phyloP scores from a whole-genome alignment of 2,888 invertebrate genomes.

The Argyra leucocephala region DNA sequence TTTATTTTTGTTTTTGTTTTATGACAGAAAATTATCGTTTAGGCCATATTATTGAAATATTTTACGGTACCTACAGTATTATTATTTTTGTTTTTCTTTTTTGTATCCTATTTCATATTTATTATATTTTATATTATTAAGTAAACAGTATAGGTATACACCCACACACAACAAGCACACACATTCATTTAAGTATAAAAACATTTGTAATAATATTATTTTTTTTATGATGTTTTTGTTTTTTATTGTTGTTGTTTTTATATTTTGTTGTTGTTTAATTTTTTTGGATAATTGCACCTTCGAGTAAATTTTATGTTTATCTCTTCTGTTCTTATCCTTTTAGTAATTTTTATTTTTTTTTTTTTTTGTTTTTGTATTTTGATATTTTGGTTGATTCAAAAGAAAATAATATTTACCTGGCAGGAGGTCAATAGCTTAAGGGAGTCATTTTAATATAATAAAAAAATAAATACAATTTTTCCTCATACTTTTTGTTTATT shows the following conservation, averaged over 20 bases:
- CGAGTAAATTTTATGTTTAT: neutral
- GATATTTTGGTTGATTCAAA: neutral
- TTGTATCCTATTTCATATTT: neutral
- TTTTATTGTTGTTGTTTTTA: no score
- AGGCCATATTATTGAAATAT: neutral
- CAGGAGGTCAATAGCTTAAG: slow-evolving; percentile 6
- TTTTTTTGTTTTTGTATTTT: neutral
- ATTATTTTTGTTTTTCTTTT: neutral
- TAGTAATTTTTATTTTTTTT: neutral
- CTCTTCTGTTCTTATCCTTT: no score
- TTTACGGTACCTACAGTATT: neutral
- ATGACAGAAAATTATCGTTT: slow-evolving; percentile 1
- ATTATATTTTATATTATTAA: neutral
- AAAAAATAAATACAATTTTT: neutral
- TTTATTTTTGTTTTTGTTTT: neutral
- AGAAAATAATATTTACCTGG: slow-evolving; percentile 2
- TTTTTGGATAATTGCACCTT: neutral
- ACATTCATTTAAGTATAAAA: no score
- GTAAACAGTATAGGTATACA: neutral
- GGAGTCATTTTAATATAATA: neutral
- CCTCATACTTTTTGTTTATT: neutral
- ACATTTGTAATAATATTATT: no score
- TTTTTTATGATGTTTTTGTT: no score
- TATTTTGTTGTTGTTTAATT: neutral
- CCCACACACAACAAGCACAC: no score